A percentile compares a stretch with the other conserved stretches of the same genome.
Conservation (phyloP, 2,113 vertebrate species). For the Micronycteris hirsuta region DNA sequence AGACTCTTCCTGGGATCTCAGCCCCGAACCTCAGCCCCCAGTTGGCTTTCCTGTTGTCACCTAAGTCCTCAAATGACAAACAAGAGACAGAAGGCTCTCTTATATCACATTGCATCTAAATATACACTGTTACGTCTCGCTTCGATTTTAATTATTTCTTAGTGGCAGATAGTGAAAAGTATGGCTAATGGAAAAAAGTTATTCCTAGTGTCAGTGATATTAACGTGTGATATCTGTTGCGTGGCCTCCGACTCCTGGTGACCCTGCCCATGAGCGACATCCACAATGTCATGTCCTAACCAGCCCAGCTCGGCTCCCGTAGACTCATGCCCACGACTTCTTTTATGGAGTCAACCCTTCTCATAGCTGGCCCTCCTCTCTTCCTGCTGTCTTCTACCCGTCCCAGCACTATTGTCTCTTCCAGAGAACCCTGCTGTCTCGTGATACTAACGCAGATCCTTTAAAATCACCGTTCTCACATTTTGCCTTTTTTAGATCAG, state of each 20-base stretch:
- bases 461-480: neutral
- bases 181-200: neutral
- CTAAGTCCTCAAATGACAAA: neutral
- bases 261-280: neutral
- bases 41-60: neutral
- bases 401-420: neutral
- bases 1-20: neutral
- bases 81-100: neutral
- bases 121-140: neutral
- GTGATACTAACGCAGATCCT: neutral
- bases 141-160: neutral
- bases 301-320: neutral
- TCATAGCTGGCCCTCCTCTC: neutral
- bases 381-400: neutral
- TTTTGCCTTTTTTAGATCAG: neutral
- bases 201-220: neutral
- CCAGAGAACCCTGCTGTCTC: neutral
- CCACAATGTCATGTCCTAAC: neutral
- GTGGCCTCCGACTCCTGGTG: neutral
- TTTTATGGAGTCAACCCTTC: neutral
- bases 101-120: neutral
- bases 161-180: neutral
- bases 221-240: neutral
- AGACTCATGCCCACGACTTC: neutral
- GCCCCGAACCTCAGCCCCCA: neutral